These are phyloP conservation scores for Enteromius anoplus DNA, from an alignment of 2,797 vertebrate species.

Conservation along the genomic window DNA sequence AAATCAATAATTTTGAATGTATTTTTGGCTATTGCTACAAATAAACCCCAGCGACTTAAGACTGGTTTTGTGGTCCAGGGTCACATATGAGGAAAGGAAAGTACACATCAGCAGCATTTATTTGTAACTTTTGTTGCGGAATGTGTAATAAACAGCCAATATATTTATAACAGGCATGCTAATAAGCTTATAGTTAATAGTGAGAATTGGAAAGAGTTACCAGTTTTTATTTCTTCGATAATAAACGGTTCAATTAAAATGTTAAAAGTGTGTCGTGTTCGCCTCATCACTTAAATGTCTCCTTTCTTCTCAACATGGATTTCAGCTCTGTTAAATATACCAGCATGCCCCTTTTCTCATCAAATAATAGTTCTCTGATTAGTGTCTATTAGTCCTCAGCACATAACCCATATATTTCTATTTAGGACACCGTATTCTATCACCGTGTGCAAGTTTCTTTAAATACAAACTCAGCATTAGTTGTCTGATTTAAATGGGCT, in stretches of 20 bases:
- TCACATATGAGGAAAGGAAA: not conserved
- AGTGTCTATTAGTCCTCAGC: not conserved
- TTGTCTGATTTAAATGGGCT: not conserved
- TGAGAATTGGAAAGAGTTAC: too few species aligned
- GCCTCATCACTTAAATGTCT: not conserved
- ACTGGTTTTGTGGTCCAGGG: too few species aligned
- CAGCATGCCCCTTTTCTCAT: constrained; percentile 12
- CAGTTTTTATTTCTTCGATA: not conserved
- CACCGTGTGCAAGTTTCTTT: not conserved
- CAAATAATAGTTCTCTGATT: constrained; percentile 36
- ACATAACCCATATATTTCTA: constrained; percentile 46
- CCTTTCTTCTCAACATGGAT: constrained; percentile 6
- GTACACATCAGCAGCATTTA: not conserved
- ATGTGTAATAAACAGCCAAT: too few species aligned
- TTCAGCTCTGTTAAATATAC: constrained; percentile 15
- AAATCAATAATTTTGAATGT: too few species aligned
- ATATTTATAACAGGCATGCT: too few species aligned
- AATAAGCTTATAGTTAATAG: too few species aligned
- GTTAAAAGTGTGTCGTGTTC: not conserved
- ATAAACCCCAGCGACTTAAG: too few species aligned
- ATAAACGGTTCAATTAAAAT: not conserved
- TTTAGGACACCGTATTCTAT: constrained; percentile 38
- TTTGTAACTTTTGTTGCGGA: not conserved
- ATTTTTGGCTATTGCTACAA: too few species aligned
- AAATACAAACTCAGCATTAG: not conserved